Evolutionary conservation across 2,888 invertebrate genomes (phyloP), one percentile per base, ranked within the genome.

Genomic region (Metallyticus violacea): DNA sequence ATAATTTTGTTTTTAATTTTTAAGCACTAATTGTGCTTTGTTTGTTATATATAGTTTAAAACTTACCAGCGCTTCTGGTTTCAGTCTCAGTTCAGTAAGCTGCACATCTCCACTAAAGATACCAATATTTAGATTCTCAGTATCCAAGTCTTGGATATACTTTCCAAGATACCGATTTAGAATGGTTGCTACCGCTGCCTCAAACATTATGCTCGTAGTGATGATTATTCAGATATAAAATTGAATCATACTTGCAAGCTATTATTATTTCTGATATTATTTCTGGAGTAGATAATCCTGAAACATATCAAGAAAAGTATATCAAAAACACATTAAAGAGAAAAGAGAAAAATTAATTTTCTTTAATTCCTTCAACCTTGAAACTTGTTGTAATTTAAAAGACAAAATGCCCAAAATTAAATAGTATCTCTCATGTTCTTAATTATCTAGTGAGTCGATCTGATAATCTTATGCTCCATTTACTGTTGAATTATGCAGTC

Each of bases 101-200:
- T 95, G 96, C 85, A 97, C 96, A 90, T 95, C 94, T 88, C 97
- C 97, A 88, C 96, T 96, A 91, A 97, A 96, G 89, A 97, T 96
- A 89, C 97, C 97, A 87, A 97, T 95, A 90, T 96, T 96, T 84
- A 97, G 94, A 91, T 96, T 96, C 92, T 97, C 96, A 0, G 96
- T 95, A 91, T 97, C 97, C 89, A 97, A 92, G 91, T 97, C 96
- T 91, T 96, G 95, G 40, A 97, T 95, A 90, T 97, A 97, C 91
- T 96, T 96, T 88, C 97, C 97, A 89, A 97, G 93, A 89, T 96
- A 94, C 90, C 95, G 95, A 93, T 97, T 97, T 79, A 97, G 93
- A 90, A 97, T 93, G 87, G 96, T 95, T 88, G 97, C 96, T 81
- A 96, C 96, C 27, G 96, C 95, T 90, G 96, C 95, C 92, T 96